Conservation (phyloP, 2,888 invertebrate genomes). For the Epinotia ramella region DNA sequence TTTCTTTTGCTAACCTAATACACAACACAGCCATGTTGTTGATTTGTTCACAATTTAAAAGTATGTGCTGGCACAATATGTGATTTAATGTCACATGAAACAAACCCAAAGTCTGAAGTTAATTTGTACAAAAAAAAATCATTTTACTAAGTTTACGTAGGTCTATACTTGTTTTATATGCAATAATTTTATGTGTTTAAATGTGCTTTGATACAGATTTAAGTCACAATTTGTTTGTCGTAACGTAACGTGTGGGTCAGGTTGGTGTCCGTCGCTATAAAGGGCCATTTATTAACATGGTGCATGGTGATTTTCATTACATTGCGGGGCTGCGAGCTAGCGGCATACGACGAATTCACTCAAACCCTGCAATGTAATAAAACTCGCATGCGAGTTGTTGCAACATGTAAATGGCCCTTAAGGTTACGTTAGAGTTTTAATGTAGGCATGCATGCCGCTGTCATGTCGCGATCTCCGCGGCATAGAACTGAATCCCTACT, state of each 20-base stretch:
- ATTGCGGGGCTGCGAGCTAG: too few relatives aligned
- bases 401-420: not conserved
- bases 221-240: slow-evolving; percentile 19
- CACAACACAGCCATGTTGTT: not conserved
- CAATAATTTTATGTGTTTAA: not conserved
- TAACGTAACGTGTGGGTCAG: not conserved
- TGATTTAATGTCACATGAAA: slow-evolving; percentile 20
- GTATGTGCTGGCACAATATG: not conserved
- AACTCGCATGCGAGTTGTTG: too few relatives aligned
- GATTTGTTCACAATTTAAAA: not conserved
- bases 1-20: not conserved
- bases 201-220: slow-evolving; percentile 3
- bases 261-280: not conserved
- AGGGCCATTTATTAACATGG: too few relatives aligned
- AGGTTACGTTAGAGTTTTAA: not conserved
- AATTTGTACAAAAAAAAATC: slow-evolving; percentile 26
- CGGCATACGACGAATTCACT: too few relatives aligned
- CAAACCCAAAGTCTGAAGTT: slow-evolving; percentile 32
- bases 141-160: slow-evolving; percentile 28
- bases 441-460: not conserved
- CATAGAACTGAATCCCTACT: slow-evolving; percentile 30
- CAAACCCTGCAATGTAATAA: too few relatives aligned
- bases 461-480: not conserved
- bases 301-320: too few relatives aligned
- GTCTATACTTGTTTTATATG: slow-evolving; percentile 25